phyloP scores from a whole-genome alignment of 2,113 vertebrate genomes.

The Hippolais icterina region DNA sequence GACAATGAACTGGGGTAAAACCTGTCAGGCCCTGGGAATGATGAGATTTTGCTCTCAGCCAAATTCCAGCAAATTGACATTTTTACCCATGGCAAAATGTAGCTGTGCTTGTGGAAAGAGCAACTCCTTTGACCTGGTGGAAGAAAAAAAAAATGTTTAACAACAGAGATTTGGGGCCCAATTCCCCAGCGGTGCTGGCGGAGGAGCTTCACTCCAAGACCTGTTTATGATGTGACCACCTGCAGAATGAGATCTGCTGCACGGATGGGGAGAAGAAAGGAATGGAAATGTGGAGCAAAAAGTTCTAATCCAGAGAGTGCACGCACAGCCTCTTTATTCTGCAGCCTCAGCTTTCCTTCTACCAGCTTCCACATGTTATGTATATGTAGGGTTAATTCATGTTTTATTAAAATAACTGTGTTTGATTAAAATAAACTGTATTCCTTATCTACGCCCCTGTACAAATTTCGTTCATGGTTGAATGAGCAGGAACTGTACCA shows the following conservation, averaged over 20 bases:
- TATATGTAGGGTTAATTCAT: no score
- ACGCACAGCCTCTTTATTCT: no score
- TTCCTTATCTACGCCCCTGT: no score
- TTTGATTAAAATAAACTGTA: no score
- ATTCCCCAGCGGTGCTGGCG: background rate
- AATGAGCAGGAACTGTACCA: no score
- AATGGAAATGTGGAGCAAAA: no score
- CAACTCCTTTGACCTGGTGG: background rate
- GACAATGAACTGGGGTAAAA: background rate
- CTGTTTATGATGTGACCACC: background rate
- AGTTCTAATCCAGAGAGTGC: no score
- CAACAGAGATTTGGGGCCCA: background rate
- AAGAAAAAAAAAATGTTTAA: background rate
- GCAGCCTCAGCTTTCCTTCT: no score
- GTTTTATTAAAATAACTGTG: no score
- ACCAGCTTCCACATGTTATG: no score
- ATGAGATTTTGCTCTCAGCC: conserved; percentile 52
- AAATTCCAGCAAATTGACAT: conserved; percentile 45
- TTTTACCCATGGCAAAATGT: conserved; percentile 37
- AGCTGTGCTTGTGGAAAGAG: background rate
- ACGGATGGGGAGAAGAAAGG: no score
- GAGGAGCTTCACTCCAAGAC: background rate
- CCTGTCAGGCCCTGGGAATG: background rate
- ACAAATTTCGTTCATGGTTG: no score
- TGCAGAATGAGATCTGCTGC: background rate